Evolutionary conservation across 2,888 invertebrate species (phyloP), one percentile per base, ranked within the genome.

Genomic region (Cryptocephalus moraei): DNA sequence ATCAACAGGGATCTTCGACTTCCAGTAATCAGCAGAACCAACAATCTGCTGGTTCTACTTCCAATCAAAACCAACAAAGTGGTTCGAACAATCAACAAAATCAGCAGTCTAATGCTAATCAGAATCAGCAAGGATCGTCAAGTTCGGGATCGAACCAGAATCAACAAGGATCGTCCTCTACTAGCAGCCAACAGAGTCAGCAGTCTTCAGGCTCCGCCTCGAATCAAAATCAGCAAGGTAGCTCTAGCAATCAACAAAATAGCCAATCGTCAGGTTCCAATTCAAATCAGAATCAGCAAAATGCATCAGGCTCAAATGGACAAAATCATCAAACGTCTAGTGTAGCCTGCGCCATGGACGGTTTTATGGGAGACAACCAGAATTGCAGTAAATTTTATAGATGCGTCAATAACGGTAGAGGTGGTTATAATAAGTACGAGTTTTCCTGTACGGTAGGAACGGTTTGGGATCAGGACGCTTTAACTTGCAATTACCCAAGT

Each of bases 331-430:
- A n/a, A n/a, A n/a, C n/a, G 2, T 36, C 36, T 36, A 6, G 36
- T 4, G n/a, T 6, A 36, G 12, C 12, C 6, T 36, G 36, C 12
- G 6, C 36, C 36, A 36, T 70, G 52, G 82, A 84, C 65, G 88
- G 88, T 43, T 89, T 84, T 66, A 76, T 81, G 60, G 78, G 80
- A 10, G 80, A 87, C 66, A 73, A 75, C 39, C 70, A 70, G 36
- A 76, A 87, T 61, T 88, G 88, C 61, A 79, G 75, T 49, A 84
- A 81, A 63, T 88, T 87, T 71, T 85, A 84, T 63, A 76, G 86
- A 55, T 88, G 88, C 67, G 84, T 86, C 22, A 72, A 74, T 49
- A 75, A 78, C 60, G 80, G 78, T 0, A 70, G 74, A 31, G 78
- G 77, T 49, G 73, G 73, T 2, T 84, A 72, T 57, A 79, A 70